Percentiles rank a stretch among this genome's conserved stretches.
These are phyloP conservation scores for Bombus confusus DNA, from an alignment of 1,140 invertebrate genomes.

Conservation along the genomic window DNA sequence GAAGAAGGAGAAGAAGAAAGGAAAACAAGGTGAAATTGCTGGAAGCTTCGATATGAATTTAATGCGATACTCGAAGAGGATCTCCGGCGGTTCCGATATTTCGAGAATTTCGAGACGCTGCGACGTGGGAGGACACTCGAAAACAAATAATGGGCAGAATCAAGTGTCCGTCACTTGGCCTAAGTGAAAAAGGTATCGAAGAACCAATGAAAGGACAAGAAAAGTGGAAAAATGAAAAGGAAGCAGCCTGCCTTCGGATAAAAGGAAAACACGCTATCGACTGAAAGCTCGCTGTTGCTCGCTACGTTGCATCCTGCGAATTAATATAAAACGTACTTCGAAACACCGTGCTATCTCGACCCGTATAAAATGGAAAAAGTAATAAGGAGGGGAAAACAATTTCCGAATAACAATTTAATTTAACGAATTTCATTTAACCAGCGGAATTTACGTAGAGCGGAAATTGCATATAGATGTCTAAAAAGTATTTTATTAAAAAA, in stretches of 20 bases:
- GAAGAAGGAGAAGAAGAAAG: neutral
- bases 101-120: neutral
- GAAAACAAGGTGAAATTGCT: neutral
- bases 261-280: neutral
- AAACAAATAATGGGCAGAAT: conserved; percentile 26
- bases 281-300: neutral
- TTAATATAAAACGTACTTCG: neutral
- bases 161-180: conserved; percentile 23
- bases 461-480: neutral
- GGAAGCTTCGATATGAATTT: conserved; percentile 18
- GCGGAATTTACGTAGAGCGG: neutral
- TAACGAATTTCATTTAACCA: neutral
- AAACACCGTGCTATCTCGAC: too few species aligned
- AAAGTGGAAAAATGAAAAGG: neutral
- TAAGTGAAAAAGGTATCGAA: neutral
- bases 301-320: neutral
- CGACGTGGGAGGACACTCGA: neutral
- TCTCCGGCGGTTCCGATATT: neutral
- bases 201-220: neutral
- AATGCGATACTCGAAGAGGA: neutral
- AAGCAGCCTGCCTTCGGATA: neutral
- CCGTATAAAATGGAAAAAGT: neutral
- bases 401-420: neutral
- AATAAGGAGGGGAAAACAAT: neutral
- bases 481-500: neutral